Base-by-base conservation (phyloP, 2,797 vertebrate species). In the Notolepis coatsorum region DNA sequence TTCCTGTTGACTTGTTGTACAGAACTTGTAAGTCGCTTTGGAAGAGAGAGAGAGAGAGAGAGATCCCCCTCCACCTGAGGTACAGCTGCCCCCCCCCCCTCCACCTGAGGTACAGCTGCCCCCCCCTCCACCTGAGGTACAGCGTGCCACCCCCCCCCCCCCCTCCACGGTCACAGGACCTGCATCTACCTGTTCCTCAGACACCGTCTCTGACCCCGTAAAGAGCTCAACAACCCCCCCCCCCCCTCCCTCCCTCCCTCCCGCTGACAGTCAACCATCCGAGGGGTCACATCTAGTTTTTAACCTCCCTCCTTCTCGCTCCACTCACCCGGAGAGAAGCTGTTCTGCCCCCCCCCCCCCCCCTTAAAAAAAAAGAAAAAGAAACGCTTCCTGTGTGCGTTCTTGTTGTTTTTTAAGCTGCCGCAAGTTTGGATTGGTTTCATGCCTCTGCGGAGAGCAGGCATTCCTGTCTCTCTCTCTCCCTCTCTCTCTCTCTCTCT, bases 361-460 rank as follows among this genome's bases (percentile, higher is more conserved):
- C 4, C 65, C 21, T n/a, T n/a, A n/a, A n/a, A n/a, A n/a, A n/a
- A n/a, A n/a, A n/a, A n/a, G n/a, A n/a, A n/a, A n/a, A n/a, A n/a
- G n/a, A n/a, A 15, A 46, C 42, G 41, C 56, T 57, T 64, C 59
- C 59, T 3, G 7, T 68, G 53, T 10, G 63, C 49, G 46, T 66
- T 55, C 64, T 25, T 45, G 65, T 79, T 82, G 85, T 83, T 86
- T 83, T 79, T 62, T n/a, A n/a, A 56, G 70, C 65, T 66, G 65
- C 76, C 65, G 4, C 43, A 2, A 30, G 63, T 79, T 79, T 65
- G 75, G 65, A 73, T 77, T 64, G 71, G 65, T 77, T 77, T 72
- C 62, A 61, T 68, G 67, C 57, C 64, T 74, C 61, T 60, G 81
- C 55, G 68, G 81, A 81, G 70, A 50, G 47, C 56, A 48, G 7